These are phyloP conservation scores for Sebastes schlegelii DNA, from an alignment of 2,113 vertebrate genomes.

Conservation along the genomic window DNA sequence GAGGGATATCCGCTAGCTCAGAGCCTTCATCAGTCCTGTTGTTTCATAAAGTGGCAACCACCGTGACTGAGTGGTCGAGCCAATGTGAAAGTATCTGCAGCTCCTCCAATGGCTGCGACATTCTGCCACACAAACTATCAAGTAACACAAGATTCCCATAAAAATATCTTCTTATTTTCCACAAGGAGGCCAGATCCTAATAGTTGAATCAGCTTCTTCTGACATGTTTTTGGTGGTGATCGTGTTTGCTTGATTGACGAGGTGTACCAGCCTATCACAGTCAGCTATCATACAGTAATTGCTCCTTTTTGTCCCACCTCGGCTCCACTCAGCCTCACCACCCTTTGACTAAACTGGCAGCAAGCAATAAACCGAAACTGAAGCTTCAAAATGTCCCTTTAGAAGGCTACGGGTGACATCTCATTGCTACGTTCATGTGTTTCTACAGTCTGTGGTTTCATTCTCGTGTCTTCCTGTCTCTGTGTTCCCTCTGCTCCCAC, in stretches of 20 bases:
- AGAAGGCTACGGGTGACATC: background rate
- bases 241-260: conserved; percentile 5
- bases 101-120: background rate
- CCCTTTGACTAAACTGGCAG: background rate
- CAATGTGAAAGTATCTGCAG: background rate
- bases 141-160: background rate
- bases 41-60: background rate
- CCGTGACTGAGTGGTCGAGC: background rate
- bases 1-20: background rate
- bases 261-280: conserved; percentile 10
- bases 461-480: conserved; percentile 41
- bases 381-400: conserved; percentile 4
- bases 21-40: background rate
- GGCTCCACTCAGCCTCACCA: background rate
- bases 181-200: background rate
- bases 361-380: background rate
- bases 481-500: conserved; percentile 61
- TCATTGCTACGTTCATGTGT: background rate
- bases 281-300: background rate
- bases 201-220: background rate
- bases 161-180: background rate
- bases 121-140: background rate
- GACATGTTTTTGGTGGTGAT: background rate
- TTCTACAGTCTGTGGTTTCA: conserved; percentile 12
- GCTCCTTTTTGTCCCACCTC: background rate